Evolutionary conservation across 2,113 vertebrate genomes (phyloP).

Genomic region (Varanus salvator): DNA sequence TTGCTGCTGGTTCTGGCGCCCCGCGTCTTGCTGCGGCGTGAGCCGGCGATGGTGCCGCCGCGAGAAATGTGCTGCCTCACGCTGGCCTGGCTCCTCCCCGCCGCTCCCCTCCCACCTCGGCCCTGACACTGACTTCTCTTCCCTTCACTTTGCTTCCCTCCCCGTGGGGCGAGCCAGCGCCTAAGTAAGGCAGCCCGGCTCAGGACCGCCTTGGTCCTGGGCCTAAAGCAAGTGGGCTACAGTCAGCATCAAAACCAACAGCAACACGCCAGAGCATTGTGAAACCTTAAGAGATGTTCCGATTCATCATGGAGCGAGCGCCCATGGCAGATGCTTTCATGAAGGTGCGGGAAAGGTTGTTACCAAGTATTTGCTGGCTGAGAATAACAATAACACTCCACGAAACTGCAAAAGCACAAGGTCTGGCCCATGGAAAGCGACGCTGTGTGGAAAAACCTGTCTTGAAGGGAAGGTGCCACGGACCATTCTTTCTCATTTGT

Average conservation of each 20-base stretch:
- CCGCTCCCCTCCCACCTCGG: slow-evolving; percentile 50
- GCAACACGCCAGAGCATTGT: too few relatives aligned
- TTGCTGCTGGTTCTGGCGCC: not conserved
- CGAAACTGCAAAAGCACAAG: not conserved
- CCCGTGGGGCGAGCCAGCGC: not conserved
- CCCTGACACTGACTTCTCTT: slow-evolving; percentile 58
- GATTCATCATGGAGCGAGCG: not conserved
- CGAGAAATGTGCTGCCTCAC: slow-evolving; percentile 80
- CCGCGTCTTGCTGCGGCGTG: not conserved
- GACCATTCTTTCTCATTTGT: too few relatives aligned
- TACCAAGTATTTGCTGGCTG: not conserved
- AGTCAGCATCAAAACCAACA: too few relatives aligned
- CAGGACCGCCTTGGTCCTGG: not conserved
- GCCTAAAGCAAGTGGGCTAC: not conserved
- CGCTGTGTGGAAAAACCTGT: not conserved
- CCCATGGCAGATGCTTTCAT: not conserved
- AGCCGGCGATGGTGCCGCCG: slow-evolving; percentile 9
- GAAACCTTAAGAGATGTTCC: too few relatives aligned
- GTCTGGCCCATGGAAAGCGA: not conserved
- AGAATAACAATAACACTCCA: not conserved
- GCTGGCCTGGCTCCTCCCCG: slow-evolving; percentile 69
- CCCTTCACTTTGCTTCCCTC: not conserved
- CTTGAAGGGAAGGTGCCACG: too few relatives aligned
- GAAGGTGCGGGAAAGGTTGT: not conserved
- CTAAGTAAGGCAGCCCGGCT: not conserved